A percentile compares a stretch with the other conserved stretches of the same genome.
phyloP scores from a whole-genome alignment of 2,113 vertebrate species.

The Pteronura brasiliensis region DNA sequence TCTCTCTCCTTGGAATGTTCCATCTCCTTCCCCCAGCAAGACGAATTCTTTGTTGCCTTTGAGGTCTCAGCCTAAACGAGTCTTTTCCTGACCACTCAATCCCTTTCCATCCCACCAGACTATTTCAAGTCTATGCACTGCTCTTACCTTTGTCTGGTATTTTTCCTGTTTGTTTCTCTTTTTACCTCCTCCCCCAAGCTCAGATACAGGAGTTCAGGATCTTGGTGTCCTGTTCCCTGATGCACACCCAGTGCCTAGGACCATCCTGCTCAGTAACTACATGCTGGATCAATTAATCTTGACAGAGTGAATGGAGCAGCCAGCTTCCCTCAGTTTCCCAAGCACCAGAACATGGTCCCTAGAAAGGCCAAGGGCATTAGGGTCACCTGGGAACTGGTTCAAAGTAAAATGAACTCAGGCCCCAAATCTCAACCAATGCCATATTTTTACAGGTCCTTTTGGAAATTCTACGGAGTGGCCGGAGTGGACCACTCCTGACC shows the following conservation, averaged over 20 bases:
- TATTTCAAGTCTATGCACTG: not conserved
- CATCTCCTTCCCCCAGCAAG: too few species aligned
- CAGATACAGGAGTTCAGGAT: not conserved
- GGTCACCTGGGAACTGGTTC: not conserved
- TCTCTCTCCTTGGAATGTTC: not conserved
- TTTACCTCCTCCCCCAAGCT: not conserved
- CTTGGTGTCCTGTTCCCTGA: not conserved
- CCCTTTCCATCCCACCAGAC: not conserved
- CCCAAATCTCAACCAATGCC: not conserved
- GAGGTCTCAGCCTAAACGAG: not conserved
- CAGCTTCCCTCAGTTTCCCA: not conserved
- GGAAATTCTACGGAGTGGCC: not conserved
- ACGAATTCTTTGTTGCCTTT: accelerated
- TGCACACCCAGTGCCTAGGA: not conserved
- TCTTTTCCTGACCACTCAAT: not conserved
- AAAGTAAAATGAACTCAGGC: not conserved
- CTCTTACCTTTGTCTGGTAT: not conserved
- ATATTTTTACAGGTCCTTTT: not conserved
- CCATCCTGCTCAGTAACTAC: not conserved
- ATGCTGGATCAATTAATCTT: not conserved
- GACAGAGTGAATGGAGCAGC: not conserved
- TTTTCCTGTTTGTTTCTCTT: not conserved
- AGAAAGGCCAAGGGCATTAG: too few species aligned
- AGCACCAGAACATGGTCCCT: not conserved
- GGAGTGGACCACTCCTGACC: too few species aligned